Percentiles rank a stretch among this genome's conserved stretches.
These are phyloP conservation scores for Kobus ellipsiprymnus DNA, from an alignment of 2,113 vertebrate genomes.

Conservation along the genomic window DNA sequence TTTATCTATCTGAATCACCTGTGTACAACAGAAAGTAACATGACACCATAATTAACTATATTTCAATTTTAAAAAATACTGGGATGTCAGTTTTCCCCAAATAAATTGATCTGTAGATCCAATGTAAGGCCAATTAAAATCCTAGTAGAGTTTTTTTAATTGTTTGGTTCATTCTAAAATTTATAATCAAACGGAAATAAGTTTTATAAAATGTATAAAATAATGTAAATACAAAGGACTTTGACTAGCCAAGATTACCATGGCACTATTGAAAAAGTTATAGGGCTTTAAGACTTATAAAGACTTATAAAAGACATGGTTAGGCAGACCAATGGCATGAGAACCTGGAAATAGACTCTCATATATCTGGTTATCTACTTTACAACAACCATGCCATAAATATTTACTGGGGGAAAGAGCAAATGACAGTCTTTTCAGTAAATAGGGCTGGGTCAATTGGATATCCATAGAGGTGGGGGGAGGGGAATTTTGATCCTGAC, in stretches of 20 bases:
- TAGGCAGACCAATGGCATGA: background rate
- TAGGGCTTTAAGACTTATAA: background rate
- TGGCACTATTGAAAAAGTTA: background rate
- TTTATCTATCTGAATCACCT: background rate
- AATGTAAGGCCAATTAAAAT: background rate
- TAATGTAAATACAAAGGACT: background rate
- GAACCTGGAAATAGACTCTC: background rate
- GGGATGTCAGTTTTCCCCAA: background rate
- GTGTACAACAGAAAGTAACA: background rate
- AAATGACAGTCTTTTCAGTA: background rate
- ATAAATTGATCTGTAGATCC: background rate
- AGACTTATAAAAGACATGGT: background rate
- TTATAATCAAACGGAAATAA: background rate
- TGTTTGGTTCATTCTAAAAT: background rate
- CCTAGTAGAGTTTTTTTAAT: background rate
- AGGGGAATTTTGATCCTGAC: background rate
- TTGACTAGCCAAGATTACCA: background rate
- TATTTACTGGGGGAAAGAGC: background rate
- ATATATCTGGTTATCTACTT: background rate
- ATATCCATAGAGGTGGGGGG: background rate
- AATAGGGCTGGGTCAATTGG: background rate
- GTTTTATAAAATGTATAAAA: background rate
- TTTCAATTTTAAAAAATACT: background rate
- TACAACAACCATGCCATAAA: background rate
- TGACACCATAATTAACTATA: background rate